Conservation (phyloP, 2,888 invertebrate genomes). For the Tricholauxania praeusta region DNA sequence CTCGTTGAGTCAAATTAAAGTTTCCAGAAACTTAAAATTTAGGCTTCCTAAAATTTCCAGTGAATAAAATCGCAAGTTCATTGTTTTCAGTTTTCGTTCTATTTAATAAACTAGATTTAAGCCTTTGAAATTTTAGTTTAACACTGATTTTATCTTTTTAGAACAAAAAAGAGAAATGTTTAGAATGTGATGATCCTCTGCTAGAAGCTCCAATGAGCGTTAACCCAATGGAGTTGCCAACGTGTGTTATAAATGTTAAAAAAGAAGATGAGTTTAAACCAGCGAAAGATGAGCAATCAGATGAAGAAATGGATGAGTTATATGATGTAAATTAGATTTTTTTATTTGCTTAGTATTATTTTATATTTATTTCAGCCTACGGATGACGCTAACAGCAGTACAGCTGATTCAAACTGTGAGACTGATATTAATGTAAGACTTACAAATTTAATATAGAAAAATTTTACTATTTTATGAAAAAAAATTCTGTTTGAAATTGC, state of each 20-base stretch:
- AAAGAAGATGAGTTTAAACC: not conserved
- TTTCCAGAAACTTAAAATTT: too few relatives aligned
- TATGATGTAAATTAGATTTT: not conserved
- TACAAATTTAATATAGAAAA: too few relatives aligned
- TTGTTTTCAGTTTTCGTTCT: too few relatives aligned
- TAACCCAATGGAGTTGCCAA: not conserved
- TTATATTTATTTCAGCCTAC: constrained; percentile 1
- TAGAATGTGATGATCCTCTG: not conserved
- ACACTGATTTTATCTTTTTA: not conserved
- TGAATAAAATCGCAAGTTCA: too few relatives aligned
- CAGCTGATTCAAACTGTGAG: constrained; percentile 11
- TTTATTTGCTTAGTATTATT: not conserved
- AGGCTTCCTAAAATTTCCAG: too few relatives aligned
- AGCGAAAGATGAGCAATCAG: not conserved
- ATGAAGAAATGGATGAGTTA: constrained; percentile 10
- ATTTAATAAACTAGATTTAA: too few relatives aligned
- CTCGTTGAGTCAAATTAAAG: too few relatives aligned
- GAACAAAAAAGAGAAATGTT: not conserved
- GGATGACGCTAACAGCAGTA: constrained; percentile 14
- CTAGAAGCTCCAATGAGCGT: constrained; percentile 2
- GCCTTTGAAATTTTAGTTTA: too few relatives aligned
- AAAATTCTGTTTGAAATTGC: too few relatives aligned
- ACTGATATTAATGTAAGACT: constrained; percentile 6
- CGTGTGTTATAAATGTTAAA: not conserved
- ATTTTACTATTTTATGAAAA: too few relatives aligned